Conservation (phyloP, 2,113 vertebrate species). For the Sinosuthora webbiana region DNA sequence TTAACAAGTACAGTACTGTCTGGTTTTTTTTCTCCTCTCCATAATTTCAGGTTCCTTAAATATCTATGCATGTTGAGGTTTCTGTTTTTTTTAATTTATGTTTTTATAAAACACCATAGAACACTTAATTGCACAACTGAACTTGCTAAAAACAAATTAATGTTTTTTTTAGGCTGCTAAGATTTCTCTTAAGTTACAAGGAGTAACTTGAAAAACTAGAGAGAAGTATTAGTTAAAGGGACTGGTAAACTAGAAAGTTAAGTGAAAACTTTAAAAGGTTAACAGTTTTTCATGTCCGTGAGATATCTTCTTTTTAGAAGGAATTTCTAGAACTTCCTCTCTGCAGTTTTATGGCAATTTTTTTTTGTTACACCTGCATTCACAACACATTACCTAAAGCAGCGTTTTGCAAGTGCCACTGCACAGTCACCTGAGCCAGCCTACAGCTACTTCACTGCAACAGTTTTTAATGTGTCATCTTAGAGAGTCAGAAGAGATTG, state of each 20-base stretch:
- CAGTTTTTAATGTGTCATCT: not conserved
- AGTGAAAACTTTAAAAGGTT: not conserved
- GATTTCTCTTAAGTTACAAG: not conserved
- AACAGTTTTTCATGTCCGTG: not conserved
- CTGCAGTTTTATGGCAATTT: not conserved
- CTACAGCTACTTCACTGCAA: not conserved
- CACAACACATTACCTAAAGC: not conserved
- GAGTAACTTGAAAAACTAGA: not conserved
- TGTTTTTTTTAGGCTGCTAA: not conserved
- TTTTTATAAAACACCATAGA: not conserved
- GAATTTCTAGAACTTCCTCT: not conserved
- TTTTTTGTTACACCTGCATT: not conserved
- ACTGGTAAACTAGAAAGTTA: not conserved
- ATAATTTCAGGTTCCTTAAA: not conserved
- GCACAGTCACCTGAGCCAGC: not conserved
- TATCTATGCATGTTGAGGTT: not conserved
- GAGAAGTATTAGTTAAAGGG: not conserved
- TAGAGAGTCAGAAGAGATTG: not conserved
- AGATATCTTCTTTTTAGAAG: not conserved
- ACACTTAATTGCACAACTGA: not conserved
- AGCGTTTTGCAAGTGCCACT: not conserved
- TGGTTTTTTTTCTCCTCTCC: not conserved
- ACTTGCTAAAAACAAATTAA: not conserved
- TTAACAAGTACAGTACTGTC: not conserved
- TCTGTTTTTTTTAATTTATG: not conserved